phyloP scores from a whole-genome alignment of 2,113 vertebrate species.

The Ageneiosus marmoratus region DNA sequence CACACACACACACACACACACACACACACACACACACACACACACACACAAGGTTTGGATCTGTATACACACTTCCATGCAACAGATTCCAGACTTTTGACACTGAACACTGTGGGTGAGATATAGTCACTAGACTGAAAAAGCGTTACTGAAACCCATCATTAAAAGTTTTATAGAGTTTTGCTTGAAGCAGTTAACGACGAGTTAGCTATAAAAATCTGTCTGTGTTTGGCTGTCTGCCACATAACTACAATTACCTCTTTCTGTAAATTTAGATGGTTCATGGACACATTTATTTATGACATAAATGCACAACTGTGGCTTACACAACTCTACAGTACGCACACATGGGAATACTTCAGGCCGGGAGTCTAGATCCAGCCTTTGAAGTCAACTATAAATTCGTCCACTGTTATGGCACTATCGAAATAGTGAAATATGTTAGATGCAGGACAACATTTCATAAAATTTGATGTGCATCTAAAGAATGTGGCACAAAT shows the following conservation, averaged over 20 bases:
- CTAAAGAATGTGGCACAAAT: no score
- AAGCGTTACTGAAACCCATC: background rate
- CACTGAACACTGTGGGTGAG: background rate
- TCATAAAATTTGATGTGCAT: no score
- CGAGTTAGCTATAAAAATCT: background rate
- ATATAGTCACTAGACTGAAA: background rate
- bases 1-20: no score
- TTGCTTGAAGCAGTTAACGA: background rate
- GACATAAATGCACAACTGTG: no score
- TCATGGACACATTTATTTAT: background rate
- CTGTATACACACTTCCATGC: background rate
- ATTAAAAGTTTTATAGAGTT: background rate
- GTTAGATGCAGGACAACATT: no score
- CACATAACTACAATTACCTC: background rate
- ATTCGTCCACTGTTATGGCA: background rate
- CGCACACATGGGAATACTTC: background rate
- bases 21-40: no score
- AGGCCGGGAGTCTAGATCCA: no score
- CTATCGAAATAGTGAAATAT: no score
- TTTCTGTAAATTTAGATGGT: background rate
- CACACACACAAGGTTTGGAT: constrained; percentile 12
- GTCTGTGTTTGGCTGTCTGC: background rate
- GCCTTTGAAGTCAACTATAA: background rate
- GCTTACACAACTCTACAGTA: background rate
- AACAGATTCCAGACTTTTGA: background rate